Evolutionary conservation across 1,140 invertebrate genomes (phyloP).

Genomic region (Bombus pascuorum): DNA sequence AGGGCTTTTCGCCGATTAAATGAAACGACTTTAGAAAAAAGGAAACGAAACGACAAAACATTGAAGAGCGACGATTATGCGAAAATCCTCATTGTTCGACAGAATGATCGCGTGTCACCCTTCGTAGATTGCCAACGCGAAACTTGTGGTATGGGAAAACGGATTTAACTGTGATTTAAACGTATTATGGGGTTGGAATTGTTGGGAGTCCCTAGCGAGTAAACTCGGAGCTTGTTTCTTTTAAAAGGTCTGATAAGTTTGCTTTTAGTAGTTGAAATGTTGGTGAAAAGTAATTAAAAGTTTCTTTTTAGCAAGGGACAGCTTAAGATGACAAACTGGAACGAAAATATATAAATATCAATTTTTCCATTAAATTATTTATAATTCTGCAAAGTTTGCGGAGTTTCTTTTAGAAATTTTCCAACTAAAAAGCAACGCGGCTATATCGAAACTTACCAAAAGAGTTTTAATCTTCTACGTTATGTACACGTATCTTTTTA

Average conservation of each 20-base stretch:
- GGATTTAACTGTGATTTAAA: not conserved
- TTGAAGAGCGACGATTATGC: not conserved
- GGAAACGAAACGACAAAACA: too few relatives aligned
- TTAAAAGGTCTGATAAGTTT: not conserved
- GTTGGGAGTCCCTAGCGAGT: not conserved
- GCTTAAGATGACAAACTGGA: too few relatives aligned
- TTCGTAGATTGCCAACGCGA: not conserved
- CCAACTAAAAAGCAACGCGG: not conserved
- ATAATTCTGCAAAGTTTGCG: not conserved
- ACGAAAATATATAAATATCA: not conserved
- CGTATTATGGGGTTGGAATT: not conserved
- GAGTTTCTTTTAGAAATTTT: not conserved
- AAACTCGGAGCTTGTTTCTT: not conserved
- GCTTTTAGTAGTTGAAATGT: not conserved
- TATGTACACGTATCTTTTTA: too few relatives aligned
- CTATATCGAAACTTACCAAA: too few relatives aligned
- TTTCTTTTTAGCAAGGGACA: not conserved
- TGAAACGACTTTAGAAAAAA: conserved; percentile 14
- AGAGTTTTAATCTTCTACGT: too few relatives aligned
- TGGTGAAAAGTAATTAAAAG: not conserved
- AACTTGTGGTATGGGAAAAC: not conserved
- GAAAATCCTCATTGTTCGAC: not conserved
- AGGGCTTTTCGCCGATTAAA: not conserved
- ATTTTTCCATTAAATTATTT: not conserved
- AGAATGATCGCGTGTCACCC: not conserved